A percentile compares a stretch with the other conserved stretches of the same genome.
Conservation (phyloP, 1,140 invertebrate genomes). For the Lasaia peninsularis region DNA sequence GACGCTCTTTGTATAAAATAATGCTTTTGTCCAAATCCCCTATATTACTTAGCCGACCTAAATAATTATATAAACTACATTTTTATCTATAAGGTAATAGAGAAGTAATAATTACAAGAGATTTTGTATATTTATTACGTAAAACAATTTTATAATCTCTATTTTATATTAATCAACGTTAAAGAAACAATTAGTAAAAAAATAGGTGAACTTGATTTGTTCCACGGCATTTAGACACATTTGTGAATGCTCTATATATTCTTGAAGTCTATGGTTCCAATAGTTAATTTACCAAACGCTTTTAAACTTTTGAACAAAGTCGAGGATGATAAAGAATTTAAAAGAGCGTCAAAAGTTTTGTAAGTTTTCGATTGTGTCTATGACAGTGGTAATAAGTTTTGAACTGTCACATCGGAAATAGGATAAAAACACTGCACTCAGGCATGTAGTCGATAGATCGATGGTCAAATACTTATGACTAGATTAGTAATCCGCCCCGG, state of each 20-base stretch:
- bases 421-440: constrained; percentile 5
- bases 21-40: too few relatives aligned
- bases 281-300: constrained; percentile 20
- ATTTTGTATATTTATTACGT: too few relatives aligned
- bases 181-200: too few relatives aligned
- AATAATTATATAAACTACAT: too few relatives aligned
- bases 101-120: too few relatives aligned
- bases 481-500: too few relatives aligned
- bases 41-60: too few relatives aligned
- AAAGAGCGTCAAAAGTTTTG: constrained; percentile 13
- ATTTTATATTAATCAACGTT: too few relatives aligned
- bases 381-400: constrained; percentile 16
- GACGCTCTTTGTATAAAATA: too few relatives aligned
- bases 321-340: constrained; percentile 17
- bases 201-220: neutral
- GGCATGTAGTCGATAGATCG: neutral
- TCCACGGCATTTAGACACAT: neutral
- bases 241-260: too few relatives aligned
- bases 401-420: constrained; percentile 13
- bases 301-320: constrained; percentile 1
- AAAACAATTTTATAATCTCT: neutral
- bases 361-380: constrained; percentile 17
- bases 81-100: too few relatives aligned
- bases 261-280: neutral
- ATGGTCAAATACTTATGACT: neutral